Evolutionary conservation across 1,140 invertebrate genomes (phyloP).

Genomic region (Drosophila mayri): DNA sequence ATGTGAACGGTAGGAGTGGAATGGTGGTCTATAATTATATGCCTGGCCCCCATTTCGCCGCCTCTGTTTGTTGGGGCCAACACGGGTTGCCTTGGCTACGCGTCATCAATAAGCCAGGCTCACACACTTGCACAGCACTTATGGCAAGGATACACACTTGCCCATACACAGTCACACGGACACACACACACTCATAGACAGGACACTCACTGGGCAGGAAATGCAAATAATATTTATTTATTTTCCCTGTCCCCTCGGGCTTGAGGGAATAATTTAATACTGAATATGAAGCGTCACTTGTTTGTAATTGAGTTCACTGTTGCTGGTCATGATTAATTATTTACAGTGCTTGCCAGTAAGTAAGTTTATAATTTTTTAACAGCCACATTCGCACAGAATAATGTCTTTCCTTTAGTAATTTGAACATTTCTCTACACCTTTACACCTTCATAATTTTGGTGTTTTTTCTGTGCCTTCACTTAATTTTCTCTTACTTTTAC

Average conservation of each 20-base stretch:
- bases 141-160: slow-evolving; percentile 35
- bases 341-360: slow-evolving; percentile 2
- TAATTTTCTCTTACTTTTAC: background rate
- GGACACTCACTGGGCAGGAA: slow-evolving; percentile 41
- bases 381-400: slow-evolving; percentile 1
- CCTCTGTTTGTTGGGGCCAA: slow-evolving; percentile 58
- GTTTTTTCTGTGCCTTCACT: background rate
- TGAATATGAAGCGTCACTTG: slow-evolving; percentile 29
- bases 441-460: background rate
- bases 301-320: slow-evolving; percentile 38
- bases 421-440: background rate
- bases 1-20: background rate
- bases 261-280: slow-evolving; percentile 40
- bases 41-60: slow-evolving; percentile 39
- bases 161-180: slow-evolving; percentile 1
- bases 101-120: slow-evolving; percentile 54
- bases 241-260: slow-evolving; percentile 60
- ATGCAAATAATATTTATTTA: slow-evolving; percentile 79
- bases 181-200: slow-evolving; percentile 14
- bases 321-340: slow-evolving; percentile 30
- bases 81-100: slow-evolving; percentile 54
- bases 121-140: slow-evolving; percentile 30
- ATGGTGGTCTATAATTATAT: slow-evolving; percentile 58
- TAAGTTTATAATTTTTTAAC: slow-evolving; percentile 2
- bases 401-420: background rate